Conservation (phyloP, 2,797 vertebrate species). For the Gymnoscopelus microlampas region DNA sequence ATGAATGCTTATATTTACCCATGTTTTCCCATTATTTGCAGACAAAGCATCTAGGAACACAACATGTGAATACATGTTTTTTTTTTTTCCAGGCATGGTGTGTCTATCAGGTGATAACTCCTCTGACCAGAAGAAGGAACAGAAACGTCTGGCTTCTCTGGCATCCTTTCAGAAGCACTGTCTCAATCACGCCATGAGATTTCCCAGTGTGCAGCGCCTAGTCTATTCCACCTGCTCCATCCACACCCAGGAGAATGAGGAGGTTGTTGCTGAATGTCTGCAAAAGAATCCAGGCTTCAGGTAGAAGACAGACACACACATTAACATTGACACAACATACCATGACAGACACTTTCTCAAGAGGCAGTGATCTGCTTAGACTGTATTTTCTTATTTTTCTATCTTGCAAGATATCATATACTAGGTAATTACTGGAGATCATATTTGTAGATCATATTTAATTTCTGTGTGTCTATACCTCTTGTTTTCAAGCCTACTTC, state of each 20-base stretch:
- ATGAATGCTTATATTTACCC: too few relatives aligned
- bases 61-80: not conserved
- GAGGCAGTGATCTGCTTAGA: too few relatives aligned
- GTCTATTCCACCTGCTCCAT: conserved; percentile 95
- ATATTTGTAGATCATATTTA: too few relatives aligned
- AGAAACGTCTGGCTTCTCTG: conserved; percentile 83
- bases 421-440: too few relatives aligned
- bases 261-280: conserved; percentile 83
- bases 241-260: conserved; percentile 91
- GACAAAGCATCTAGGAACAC: too few relatives aligned
- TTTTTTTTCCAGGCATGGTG: conserved; percentile 84
- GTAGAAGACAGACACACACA: conserved; percentile 60
- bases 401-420: too few relatives aligned
- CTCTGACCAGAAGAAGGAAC: conserved; percentile 42
- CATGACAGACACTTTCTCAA: too few relatives aligned
- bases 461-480: too few relatives aligned
- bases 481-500: too few relatives aligned
- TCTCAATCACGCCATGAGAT: conserved; percentile 85
- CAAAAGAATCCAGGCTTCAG: conserved; percentile 83
- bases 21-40: too few relatives aligned
- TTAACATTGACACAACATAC: not conserved
- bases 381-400: too few relatives aligned
- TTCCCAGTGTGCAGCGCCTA: conserved; percentile 85
- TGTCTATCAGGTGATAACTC: conserved; percentile 69
- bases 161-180: conserved; percentile 88